A percentile compares a stretch with the other conserved stretches of the same genome.
phyloP scores from a whole-genome alignment of 2,113 vertebrate genomes.

The Myotis lucifugus region DNA sequence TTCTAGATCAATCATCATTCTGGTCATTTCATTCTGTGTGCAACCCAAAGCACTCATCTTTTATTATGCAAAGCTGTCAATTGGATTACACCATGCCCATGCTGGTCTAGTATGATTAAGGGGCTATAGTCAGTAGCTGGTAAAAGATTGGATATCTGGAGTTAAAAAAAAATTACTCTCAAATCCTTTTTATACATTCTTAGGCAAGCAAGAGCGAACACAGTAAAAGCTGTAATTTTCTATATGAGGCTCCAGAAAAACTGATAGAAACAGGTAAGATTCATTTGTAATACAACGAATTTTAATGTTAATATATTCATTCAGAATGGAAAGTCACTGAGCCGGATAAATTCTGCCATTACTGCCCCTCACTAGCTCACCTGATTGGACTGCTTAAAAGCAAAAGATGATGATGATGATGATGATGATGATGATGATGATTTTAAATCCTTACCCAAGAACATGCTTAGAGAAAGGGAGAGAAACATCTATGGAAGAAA shows the following conservation, averaged over 20 bases:
- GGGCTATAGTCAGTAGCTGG: not conserved
- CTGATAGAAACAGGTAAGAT: constrained; percentile 11
- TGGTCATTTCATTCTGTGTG: not conserved
- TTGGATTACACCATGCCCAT: not conserved
- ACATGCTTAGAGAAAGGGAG: too few species aligned
- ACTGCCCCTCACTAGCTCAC: not conserved
- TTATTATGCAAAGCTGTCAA: constrained; percentile 41
- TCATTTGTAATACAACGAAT: not conserved
- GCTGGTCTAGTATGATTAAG: constrained; percentile 19
- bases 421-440: not conserved
- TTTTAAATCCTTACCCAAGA: not conserved
- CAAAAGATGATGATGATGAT: not conserved
- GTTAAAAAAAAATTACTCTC: not conserved
- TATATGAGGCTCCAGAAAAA: constrained; percentile 33
- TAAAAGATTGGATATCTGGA: constrained; percentile 45
- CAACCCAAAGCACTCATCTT: not conserved
- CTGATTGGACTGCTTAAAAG: not conserved
- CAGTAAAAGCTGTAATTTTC: constrained; percentile 60
- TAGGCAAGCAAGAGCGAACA: constrained; percentile 42
- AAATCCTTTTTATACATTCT: constrained; percentile 52
- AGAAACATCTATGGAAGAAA: not conserved
- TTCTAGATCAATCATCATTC: not conserved
- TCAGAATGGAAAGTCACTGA: constrained; percentile 20
- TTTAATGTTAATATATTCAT: constrained; percentile 39
- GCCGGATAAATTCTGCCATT: not conserved